These are phyloP conservation scores for Penaeus vannamei DNA, from an alignment of 1,140 invertebrate species.

Conservation along the genomic window DNA sequence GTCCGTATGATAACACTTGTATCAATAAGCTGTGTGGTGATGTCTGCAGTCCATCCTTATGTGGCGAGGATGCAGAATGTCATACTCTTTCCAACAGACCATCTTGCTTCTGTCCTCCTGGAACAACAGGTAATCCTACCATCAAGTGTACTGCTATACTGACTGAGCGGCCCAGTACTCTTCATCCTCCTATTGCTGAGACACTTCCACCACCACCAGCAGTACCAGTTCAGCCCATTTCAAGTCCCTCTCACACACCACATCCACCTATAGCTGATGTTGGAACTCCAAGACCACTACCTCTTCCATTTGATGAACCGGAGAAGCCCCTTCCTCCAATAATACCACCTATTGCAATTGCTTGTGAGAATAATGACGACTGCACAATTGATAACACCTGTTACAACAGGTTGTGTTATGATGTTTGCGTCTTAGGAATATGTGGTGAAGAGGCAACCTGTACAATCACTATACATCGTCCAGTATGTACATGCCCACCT, in stretches of 20 bases:
- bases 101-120: conserved; percentile 84
- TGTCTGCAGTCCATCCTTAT: conserved; percentile 70
- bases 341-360: conserved; percentile 75
- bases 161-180: conserved; percentile 59
- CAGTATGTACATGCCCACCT: conserved; percentile 80
- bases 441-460: conserved; percentile 73
- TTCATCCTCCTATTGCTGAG: conserved; percentile 68
- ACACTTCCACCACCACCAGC: conserved; percentile 67
- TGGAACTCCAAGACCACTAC: conserved; percentile 8
- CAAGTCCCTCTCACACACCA: neutral
- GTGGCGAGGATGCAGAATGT: conserved; percentile 71
- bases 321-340: conserved; percentile 34
- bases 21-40: conserved; percentile 85
- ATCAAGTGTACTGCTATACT: conserved; percentile 81
- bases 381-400: conserved; percentile 79
- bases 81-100: conserved; percentile 82
- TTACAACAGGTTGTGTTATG: conserved; percentile 75
- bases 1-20: conserved; percentile 86
- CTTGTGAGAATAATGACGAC: conserved; percentile 80
- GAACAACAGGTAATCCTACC: conserved; percentile 88
- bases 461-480: conserved; percentile 79
- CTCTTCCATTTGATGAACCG: conserved; percentile 13
- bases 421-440: conserved; percentile 75
- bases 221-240: conserved; percentile 74
- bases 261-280: conserved; percentile 80